Evolutionary conservation across 2,888 invertebrate genomes (phyloP).

Genomic region (Scrobipalpa costella): DNA sequence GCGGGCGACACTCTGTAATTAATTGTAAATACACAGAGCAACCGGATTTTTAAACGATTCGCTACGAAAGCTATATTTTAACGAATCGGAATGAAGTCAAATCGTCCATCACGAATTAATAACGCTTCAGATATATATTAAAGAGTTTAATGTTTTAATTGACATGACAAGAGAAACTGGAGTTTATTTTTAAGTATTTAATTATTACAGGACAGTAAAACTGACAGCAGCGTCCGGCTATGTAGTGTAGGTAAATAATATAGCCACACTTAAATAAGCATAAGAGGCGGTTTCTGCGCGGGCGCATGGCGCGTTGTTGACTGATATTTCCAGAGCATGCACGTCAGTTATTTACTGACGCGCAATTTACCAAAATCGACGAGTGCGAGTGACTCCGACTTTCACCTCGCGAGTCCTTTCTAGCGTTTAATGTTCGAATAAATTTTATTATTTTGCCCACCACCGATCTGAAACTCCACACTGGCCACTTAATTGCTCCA

Average conservation of each 20-base stretch:
- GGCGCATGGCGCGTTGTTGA: slow-evolving; percentile 32
- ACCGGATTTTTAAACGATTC: background rate
- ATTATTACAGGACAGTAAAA: too few species aligned
- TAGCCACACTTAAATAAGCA: background rate
- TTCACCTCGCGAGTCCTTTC: slow-evolving; percentile 61
- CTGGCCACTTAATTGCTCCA: slow-evolving; percentile 13
- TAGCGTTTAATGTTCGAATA: slow-evolving; percentile 54
- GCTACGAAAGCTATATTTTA: background rate
- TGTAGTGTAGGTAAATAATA: background rate
- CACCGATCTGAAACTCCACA: background rate
- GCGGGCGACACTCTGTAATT: slow-evolving; percentile 12
- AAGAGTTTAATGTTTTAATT: background rate
- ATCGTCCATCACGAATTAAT: background rate
- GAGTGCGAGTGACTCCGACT: slow-evolving; percentile 44
- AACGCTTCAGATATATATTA: background rate
- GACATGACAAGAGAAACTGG: background rate
- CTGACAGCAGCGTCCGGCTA: background rate
- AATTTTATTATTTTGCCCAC: slow-evolving; percentile 52
- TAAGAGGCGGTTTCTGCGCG: background rate
- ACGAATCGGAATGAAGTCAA: background rate
- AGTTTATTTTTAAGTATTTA: background rate
- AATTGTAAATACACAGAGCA: slow-evolving; percentile 7
- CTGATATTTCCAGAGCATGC: slow-evolving; percentile 55
- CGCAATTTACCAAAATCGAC: slow-evolving; percentile 54
- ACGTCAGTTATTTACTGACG: slow-evolving; percentile 48